Percentiles rank a stretch among this genome's conserved stretches.
Conservation (phyloP, 2,113 vertebrate species). For the Micromys minutus region DNA sequence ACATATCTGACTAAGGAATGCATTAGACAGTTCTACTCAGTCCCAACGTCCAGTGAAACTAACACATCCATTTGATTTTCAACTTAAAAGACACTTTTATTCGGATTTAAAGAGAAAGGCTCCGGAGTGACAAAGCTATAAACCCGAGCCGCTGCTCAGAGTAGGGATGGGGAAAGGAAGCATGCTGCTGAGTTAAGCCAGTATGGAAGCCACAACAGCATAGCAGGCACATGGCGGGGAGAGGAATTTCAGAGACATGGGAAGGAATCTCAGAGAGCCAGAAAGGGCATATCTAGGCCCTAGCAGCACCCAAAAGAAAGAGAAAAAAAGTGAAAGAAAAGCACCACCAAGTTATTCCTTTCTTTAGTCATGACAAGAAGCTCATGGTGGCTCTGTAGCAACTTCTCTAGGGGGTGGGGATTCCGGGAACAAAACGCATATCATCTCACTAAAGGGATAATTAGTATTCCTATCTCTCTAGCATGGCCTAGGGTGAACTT, state of each 20-base stretch:
- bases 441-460: background rate
- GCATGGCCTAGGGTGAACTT: background rate
- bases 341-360: background rate
- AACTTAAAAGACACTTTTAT: background rate
- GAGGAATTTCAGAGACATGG: background rate
- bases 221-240: background rate
- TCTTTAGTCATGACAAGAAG: background rate
- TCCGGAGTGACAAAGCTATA: background rate
- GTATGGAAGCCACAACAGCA: background rate
- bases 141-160: background rate
- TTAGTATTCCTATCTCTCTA: background rate
- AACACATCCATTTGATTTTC: background rate
- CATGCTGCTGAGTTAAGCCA: too few relatives aligned
- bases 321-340: background rate
- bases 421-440: background rate
- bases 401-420: background rate
- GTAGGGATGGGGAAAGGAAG: background rate
- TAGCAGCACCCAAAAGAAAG: background rate
- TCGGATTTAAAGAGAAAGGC: background rate
- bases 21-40: background rate
- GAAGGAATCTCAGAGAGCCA: background rate
- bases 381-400: background rate
- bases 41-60: background rate
- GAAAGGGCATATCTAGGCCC: background rate
- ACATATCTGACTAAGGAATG: background rate